phyloP scores from a whole-genome alignment of 2,797 vertebrate species.

The Eulemur coronatus region DNA sequence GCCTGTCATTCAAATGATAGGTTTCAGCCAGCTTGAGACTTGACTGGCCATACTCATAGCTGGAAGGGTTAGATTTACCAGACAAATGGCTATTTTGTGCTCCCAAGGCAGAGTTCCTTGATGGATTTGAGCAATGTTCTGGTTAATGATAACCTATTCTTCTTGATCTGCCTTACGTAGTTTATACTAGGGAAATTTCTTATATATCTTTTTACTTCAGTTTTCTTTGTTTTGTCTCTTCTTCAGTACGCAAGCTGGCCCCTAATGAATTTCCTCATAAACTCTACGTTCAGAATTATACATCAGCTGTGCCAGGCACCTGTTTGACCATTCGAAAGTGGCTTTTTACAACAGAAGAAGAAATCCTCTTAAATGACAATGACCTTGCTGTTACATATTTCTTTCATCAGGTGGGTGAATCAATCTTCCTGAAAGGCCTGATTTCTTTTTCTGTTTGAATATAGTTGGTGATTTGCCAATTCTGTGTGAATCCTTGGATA shows the following conservation, averaged over 20 bases:
- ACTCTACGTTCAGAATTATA: slow-evolving; percentile 98
- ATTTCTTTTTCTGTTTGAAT: slow-evolving; percentile 19
- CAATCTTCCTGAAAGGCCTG: neutral
- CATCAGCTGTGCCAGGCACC: slow-evolving; percentile 96
- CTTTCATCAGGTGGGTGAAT: slow-evolving; percentile 89
- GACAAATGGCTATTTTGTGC: neutral
- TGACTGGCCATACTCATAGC: neutral
- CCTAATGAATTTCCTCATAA: slow-evolving; percentile 99
- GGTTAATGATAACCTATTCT: neutral
- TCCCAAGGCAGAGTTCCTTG: neutral
- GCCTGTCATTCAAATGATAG: neutral
- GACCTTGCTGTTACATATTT: slow-evolving; percentile 95
- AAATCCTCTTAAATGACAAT: slow-evolving; percentile 95
- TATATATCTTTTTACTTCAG: neutral
- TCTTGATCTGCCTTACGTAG: neutral
- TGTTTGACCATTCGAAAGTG: slow-evolving; percentile 96
- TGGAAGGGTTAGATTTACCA: neutral
- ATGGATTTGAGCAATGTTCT: neutral
- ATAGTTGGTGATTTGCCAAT: slow-evolving; percentile 2
- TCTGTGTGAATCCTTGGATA: neutral
- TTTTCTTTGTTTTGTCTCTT: slow-evolving; percentile 48
- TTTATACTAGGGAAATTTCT: neutral
- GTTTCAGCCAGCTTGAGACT: neutral
- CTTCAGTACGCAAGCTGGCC: slow-evolving; percentile 93
- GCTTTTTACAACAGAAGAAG: slow-evolving; percentile 97